Base-by-base conservation (phyloP, 1,140 invertebrate species). In the Globodera rostochiensis region DNA sequence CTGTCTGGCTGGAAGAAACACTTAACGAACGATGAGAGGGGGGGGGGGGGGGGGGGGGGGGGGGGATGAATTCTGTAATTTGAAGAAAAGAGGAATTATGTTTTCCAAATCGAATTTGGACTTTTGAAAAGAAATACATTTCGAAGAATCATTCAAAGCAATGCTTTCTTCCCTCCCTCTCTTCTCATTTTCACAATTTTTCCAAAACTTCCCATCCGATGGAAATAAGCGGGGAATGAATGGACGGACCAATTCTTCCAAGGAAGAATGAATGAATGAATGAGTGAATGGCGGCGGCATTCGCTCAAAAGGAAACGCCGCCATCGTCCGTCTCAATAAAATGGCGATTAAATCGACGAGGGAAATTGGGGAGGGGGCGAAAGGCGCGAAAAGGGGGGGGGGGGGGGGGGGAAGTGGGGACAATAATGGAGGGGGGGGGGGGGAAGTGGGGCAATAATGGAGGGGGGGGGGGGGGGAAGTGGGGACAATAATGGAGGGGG, bases 341-440 rank as follows among this genome's bases (percentile, higher is more conserved):
- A 47, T 8, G 69, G 46, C 69, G 69, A 71, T 71, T 71, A 71
- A 71, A 71, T 71, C 69, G 69, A 19, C 11, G 57, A 50, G 50
- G 7, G 57, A 60, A 60, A 60, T 15, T 71, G 9, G 69, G 69
- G 69, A n/a, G 19, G n/a, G 19, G 15, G 25, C 25, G 25, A 11
- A 19, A 8, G n/a, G 66, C 66, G 66, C 7, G 66, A 19, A 69
- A 69, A 15, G 66, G 66, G 15, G 36, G 1, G 66, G 66, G 36
- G 66, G 36, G 21, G 69, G 46, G 69, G 69, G 46, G 13, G 69
- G 6, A 19, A 25, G 21, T 25, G 19, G 57, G 69, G 8, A 21
- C 25, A 21, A 71, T 15, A 47, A 71, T 71, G 69, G 25, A 3
- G n/a, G n/a, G n/a, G n/a, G n/a, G n/a, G n/a, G n/a, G n/a, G n/a